Conservation (phyloP, 2,797 vertebrate species). For the Anabacerthia variegaticeps region DNA sequence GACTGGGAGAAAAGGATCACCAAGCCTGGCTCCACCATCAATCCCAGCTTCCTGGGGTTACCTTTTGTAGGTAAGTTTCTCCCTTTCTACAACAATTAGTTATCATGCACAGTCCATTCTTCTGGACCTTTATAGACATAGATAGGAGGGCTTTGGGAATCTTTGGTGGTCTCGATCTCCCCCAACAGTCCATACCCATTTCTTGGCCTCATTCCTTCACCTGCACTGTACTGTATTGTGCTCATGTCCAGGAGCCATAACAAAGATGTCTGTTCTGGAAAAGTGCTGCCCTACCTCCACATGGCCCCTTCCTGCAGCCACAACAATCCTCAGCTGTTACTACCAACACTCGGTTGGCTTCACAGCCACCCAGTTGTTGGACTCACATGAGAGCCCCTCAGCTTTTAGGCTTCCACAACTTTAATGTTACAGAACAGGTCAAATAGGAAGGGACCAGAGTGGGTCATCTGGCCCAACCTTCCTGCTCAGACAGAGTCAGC, state of each 20-base stretch:
- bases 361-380: background rate
- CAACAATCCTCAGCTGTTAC: background rate
- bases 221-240: background rate
- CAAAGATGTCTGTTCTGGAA: background rate
- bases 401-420: background rate
- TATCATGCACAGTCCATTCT: too few relatives aligned
- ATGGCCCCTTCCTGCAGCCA: too few relatives aligned
- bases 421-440: background rate
- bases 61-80: background rate
- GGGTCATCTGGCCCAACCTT: background rate
- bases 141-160: background rate
- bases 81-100: background rate
- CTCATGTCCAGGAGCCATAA: background rate
- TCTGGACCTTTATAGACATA: background rate
- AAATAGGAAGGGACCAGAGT: background rate
- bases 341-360: background rate
- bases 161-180: background rate
- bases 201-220: background rate
- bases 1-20: background rate
- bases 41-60: background rate
- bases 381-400: background rate
- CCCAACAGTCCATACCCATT: background rate
- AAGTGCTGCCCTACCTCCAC: background rate
- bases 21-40: background rate
- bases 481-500: background rate